Evolutionary conservation across 2,888 invertebrate species (phyloP).

Genomic region (Nomada goodeniana): DNA sequence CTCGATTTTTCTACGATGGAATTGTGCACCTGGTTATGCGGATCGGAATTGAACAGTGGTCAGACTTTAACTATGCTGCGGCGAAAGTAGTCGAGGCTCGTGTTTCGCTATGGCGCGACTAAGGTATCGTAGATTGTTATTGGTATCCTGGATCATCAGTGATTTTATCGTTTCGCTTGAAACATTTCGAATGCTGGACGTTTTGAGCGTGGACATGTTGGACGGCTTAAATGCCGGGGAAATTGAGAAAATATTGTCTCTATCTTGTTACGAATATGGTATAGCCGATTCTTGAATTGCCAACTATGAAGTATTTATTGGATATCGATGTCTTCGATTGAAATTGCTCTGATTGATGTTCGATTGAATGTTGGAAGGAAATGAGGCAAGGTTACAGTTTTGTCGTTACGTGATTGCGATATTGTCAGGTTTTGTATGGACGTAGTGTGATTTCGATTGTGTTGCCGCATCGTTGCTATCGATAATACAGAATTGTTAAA

Average conservation of each 20-base stretch:
- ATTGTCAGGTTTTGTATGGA: too few species aligned
- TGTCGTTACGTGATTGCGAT: too few species aligned
- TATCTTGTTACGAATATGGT: too few species aligned
- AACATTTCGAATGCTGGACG: background rate
- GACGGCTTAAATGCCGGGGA: background rate
- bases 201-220: background rate
- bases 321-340: too few species aligned
- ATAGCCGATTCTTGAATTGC: too few species aligned
- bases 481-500: too few species aligned
- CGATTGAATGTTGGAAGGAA: too few species aligned
- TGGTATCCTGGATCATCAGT: background rate
- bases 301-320: too few species aligned
- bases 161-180: background rate
- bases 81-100: conserved; percentile 36
- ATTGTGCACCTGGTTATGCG: conserved; percentile 50
- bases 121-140: conserved; percentile 61
- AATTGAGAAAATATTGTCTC: background rate
- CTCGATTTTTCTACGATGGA: conserved; percentile 39
- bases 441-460: too few species aligned
- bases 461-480: too few species aligned
- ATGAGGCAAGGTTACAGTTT: too few species aligned
- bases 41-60: conserved; percentile 34
- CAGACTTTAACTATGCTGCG: conserved; percentile 50
- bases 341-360: too few species aligned
- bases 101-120: conserved; percentile 66